Evolutionary conservation across 2,113 vertebrate genomes (phyloP).

Genomic region (Ariopsis seemanni): DNA sequence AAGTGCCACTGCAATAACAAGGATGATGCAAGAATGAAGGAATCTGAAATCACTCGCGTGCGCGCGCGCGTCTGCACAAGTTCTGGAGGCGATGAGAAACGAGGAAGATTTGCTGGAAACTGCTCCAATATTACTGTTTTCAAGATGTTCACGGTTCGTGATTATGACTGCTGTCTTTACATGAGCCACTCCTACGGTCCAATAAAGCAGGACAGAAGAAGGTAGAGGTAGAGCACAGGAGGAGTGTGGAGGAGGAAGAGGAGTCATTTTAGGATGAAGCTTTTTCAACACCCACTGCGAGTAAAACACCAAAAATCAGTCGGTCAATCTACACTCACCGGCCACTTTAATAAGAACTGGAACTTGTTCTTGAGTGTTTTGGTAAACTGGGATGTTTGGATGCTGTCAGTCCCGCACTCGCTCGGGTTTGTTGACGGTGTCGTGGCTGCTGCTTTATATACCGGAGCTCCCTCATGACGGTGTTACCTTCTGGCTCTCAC

Average conservation of each 20-base stretch:
- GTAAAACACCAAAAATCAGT: background rate
- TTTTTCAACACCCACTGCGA: background rate
- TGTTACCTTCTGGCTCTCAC: too few species aligned
- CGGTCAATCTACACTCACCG: background rate
- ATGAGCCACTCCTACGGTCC: too few species aligned
- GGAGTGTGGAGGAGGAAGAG: background rate
- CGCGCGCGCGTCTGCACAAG: background rate
- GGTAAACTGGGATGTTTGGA: too few species aligned
- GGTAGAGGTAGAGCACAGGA: background rate
- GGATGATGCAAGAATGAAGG: slow-evolving; percentile 21
- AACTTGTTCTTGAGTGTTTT: too few species aligned
- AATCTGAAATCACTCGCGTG: slow-evolving; percentile 17
- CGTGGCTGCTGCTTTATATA: too few species aligned
- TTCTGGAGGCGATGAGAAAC: background rate
- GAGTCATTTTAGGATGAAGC: background rate
- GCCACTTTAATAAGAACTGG: too few species aligned
- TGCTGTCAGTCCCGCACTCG: too few species aligned
- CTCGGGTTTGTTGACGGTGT: too few species aligned
- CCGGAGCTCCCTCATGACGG: too few species aligned
- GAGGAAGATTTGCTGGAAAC: background rate
- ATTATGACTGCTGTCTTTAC: background rate
- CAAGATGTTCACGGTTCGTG: background rate
- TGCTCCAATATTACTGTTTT: background rate
- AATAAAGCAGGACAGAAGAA: background rate
- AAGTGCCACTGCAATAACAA: background rate